These are phyloP conservation scores for Caloenas nicobarica DNA, from an alignment of 2,113 vertebrate genomes.

Conservation along the genomic window DNA sequence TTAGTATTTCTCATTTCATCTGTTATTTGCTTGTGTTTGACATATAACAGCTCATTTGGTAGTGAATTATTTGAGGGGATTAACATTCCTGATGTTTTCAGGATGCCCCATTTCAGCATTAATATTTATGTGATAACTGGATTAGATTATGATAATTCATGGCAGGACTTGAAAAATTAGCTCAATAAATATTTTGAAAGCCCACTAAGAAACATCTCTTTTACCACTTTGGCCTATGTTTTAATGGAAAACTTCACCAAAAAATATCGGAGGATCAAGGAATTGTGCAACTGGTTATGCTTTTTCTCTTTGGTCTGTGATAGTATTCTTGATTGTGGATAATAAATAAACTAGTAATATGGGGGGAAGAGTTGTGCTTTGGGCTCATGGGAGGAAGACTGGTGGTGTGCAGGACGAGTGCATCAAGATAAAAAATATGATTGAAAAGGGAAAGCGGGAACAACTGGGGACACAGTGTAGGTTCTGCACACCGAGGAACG, in stretches of 20 bases:
- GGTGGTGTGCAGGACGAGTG: not conserved
- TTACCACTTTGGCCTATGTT: not conserved
- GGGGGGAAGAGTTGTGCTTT: not conserved
- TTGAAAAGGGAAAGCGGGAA: not conserved
- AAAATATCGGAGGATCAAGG: not conserved
- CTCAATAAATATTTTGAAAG: not conserved
- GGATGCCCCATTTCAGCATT: not conserved
- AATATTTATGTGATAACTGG: not conserved
- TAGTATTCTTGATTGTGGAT: not conserved
- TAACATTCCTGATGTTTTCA: not conserved
- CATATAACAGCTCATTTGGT: not conserved
- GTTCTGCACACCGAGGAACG: not conserved
- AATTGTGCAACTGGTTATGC: not conserved
- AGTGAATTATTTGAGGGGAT: not conserved
- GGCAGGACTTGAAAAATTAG: not conserved
- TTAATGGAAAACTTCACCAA: not conserved
- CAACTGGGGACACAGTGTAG: not conserved
- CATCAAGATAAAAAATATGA: not conserved
- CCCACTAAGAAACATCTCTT: not conserved
- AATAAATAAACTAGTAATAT: not conserved
- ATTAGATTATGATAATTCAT: not conserved
- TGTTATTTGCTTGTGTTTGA: not conserved
- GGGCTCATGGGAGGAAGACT: not conserved
- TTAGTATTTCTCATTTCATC: not conserved
- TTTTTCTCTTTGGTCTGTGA: not conserved